These are phyloP conservation scores for Penaeus vannamei DNA, from an alignment of 1,140 invertebrate species.

Conservation along the genomic window DNA sequence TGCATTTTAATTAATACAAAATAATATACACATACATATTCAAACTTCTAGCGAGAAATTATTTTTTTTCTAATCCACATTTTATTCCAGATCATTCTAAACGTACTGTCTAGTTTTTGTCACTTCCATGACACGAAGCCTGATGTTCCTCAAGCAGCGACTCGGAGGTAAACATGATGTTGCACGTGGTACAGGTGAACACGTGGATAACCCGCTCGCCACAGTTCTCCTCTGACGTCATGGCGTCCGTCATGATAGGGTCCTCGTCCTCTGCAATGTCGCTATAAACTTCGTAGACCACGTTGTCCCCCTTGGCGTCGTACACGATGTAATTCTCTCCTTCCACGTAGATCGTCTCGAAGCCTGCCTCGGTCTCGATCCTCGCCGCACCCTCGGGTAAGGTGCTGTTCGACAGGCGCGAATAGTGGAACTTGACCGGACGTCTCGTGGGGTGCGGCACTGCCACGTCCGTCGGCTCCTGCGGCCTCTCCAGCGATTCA, in stretches of 20 bases:
- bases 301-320: conserved; percentile 17
- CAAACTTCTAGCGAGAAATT: too few relatives aligned
- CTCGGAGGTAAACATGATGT: conserved; percentile 41
- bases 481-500: not conserved
- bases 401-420: conserved; percentile 1
- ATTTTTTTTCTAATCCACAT: too few relatives aligned
- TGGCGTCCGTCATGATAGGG: not conserved
- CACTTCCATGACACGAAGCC: not conserved
- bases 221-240: not conserved
- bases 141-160: conserved; percentile 7
- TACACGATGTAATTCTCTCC: conserved; percentile 6
- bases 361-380: not conserved
- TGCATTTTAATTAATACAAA: too few relatives aligned
- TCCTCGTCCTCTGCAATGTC: not conserved
- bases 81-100: too few relatives aligned
- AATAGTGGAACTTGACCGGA: conserved; percentile 36
- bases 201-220: conserved; percentile 44
- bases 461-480: not conserved
- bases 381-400: not conserved
- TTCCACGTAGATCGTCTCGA: conserved; percentile 2
- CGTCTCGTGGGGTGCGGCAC: conserved; percentile 48
- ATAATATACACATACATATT: too few relatives aligned
- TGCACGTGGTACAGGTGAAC: conserved; percentile 29
- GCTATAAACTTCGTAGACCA: conserved; percentile 53
- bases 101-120: not conserved